Evolutionary conservation across 2,888 invertebrate genomes (phyloP).

Genomic region (Drosophila paramelanica): DNA sequence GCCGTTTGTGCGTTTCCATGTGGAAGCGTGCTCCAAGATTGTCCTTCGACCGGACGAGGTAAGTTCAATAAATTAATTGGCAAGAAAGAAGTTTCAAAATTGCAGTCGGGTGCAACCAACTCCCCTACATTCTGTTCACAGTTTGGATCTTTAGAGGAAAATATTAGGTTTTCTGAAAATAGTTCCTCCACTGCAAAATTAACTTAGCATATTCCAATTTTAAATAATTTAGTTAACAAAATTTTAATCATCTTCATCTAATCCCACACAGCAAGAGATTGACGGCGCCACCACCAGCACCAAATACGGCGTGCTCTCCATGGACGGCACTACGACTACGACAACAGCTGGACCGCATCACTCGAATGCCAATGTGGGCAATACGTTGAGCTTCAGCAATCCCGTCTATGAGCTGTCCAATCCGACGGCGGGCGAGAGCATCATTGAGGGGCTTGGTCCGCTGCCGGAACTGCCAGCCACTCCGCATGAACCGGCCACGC

Average conservation of each 20-base stretch:
- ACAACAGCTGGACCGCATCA: conserved; percentile 87
- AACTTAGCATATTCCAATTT: no score
- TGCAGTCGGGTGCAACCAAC: no score
- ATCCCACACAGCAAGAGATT: conserved; percentile 86
- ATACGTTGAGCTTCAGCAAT: conserved; percentile 91
- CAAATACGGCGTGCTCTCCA: conserved; percentile 91
- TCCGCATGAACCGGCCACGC: conserved; percentile 81
- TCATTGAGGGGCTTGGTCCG: conserved; percentile 84
- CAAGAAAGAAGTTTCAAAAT: no score
- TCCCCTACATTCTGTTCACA: no score
- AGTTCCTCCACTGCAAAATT: no score
- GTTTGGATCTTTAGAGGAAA: no score
- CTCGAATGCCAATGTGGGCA: conserved; percentile 85
- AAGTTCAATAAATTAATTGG: conserved; percentile 48
- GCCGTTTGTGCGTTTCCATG: conserved; percentile 93
- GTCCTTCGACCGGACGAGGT: conserved; percentile 93
- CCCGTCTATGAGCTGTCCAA: conserved; percentile 93
- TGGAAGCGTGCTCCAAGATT: conserved; percentile 91
- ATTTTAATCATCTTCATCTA: not conserved
- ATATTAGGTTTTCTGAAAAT: no score
- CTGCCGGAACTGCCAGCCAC: conserved; percentile 83
- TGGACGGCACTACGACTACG: conserved; percentile 87
- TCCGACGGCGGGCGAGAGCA: conserved; percentile 86
- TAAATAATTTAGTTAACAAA: no score
- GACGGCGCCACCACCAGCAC: conserved; percentile 86